Evolutionary conservation across 2,113 vertebrate species (phyloP).

Genomic region (Gallinago jamesoni): DNA sequence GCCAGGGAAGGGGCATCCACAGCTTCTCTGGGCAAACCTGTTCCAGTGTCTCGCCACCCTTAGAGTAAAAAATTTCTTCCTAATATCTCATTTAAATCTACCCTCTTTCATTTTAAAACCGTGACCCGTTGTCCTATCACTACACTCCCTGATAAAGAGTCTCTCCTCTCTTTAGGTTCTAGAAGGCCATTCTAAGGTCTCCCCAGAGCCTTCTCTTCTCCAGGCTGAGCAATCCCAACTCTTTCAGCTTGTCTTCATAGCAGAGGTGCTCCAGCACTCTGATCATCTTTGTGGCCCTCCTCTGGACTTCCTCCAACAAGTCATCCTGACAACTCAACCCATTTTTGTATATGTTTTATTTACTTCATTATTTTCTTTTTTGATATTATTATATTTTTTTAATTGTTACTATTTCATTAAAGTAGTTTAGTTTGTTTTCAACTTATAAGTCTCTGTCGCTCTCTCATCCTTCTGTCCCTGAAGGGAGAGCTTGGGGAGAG

Average conservation of each 20-base stretch:
- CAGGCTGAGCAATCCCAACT: neutral
- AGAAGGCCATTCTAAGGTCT: neutral
- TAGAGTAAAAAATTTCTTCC: neutral
- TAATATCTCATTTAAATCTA: neutral
- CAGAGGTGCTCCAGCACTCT: neutral
- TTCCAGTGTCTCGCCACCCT: neutral
- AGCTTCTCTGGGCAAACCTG: neutral
- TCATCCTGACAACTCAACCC: neutral
- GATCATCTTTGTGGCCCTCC: neutral
- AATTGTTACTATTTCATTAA: neutral
- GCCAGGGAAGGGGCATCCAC: neutral
- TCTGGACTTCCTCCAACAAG: neutral
- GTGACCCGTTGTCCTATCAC: neutral
- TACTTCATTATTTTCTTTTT: neutral
- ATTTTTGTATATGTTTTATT: neutral
- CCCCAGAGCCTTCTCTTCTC: neutral
- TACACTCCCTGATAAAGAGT: neutral
- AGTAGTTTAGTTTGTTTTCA: neutral
- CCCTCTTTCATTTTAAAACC: neutral
- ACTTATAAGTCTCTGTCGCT: neutral
- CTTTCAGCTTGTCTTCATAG: neutral
- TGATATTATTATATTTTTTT: neutral
- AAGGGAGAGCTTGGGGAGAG: neutral
- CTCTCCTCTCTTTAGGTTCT: neutral
- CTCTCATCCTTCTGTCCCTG: neutral